phyloP scores from a whole-genome alignment of 2,113 vertebrate genomes.

The Rafetus swinhoei region DNA sequence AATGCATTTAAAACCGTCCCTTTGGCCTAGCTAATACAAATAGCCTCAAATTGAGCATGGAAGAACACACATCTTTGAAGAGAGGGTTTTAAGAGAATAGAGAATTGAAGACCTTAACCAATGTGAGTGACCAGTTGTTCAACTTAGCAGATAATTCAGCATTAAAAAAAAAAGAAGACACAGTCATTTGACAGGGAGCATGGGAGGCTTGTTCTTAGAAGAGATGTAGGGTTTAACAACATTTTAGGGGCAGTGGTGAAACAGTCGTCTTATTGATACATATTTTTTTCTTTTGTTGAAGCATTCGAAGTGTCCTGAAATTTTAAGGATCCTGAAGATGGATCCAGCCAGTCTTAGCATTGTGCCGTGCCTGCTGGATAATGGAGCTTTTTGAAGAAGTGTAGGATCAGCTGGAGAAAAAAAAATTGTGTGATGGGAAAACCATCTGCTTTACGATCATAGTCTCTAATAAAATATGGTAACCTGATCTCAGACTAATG shows the following conservation, averaged over 20 bases:
- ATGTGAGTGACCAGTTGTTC: neutral
- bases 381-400: neutral
- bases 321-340: slow-evolving; percentile 60
- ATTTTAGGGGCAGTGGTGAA: neutral
- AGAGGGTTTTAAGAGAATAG: neutral
- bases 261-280: neutral
- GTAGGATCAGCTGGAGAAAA: slow-evolving; percentile 19
- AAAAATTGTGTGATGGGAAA: neutral
- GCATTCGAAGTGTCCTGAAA: slow-evolving; percentile 88
- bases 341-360: neutral
- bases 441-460: neutral
- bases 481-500: neutral
- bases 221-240: neutral
- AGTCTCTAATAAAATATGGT: neutral
- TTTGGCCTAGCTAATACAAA: neutral
- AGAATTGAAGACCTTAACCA: neutral
- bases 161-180: accelerated
- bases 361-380: neutral
- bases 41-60: neutral
- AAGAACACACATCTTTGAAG: neutral
- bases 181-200: neutral
- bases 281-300: slow-evolving; percentile 63
- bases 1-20: neutral
- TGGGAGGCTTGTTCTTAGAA: neutral
- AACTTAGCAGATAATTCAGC: neutral